These are phyloP conservation scores for Gymnopithys bicolor DNA, from an alignment of 2,797 vertebrate species.

Conservation along the genomic window DNA sequence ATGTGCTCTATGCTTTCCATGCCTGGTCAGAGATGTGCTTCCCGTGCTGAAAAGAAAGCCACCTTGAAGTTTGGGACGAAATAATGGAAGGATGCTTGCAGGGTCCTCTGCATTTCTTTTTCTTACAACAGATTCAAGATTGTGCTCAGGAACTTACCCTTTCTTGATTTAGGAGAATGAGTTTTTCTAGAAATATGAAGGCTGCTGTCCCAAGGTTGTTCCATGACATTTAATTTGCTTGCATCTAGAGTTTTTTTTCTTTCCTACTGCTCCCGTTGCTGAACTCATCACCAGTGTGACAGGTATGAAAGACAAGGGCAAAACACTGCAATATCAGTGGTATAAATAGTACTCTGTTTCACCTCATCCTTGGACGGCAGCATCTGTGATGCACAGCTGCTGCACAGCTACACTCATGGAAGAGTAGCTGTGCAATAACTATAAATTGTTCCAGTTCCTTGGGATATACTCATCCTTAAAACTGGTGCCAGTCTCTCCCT, in stretches of 20 bases:
- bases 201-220: slow-evolving; percentile 2
- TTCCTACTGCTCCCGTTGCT: neutral
- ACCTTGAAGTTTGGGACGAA: neutral
- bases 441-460: neutral
- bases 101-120: neutral
- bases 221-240: slow-evolving; percentile 20
- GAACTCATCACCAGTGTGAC: neutral
- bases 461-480: neutral
- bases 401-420: neutral
- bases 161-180: neutral
- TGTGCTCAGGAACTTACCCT: neutral
- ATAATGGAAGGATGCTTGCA: neutral
- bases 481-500: neutral
- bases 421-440: neutral
- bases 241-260: neutral
- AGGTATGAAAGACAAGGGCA: neutral
- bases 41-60: slow-evolving; percentile 1
- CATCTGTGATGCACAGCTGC: neutral
- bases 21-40: neutral
- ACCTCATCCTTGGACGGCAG: neutral
- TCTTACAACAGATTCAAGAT: neutral
- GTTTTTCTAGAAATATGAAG: neutral
- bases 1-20: neutral
- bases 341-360: neutral
- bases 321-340: neutral